Conservation (phyloP, 1,140 invertebrate species). For the Sycophaga agraensis region DNA sequence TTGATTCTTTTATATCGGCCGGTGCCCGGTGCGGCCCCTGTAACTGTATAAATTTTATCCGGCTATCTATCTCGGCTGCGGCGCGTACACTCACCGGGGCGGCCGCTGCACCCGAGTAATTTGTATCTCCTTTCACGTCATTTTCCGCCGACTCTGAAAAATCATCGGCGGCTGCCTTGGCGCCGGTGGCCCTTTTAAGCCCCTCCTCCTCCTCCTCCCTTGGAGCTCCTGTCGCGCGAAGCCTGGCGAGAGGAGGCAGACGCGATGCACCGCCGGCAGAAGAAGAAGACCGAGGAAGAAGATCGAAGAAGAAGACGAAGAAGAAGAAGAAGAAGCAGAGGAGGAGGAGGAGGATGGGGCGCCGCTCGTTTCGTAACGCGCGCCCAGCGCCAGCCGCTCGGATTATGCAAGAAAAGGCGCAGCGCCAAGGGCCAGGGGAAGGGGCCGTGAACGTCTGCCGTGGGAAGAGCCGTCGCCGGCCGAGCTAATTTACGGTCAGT, state of each 20-base stretch:
- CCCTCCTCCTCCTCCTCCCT: not conserved
- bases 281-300: not conserved
- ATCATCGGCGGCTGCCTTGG: slow-evolving; percentile 10
- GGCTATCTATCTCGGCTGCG: not conserved
- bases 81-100: too few species aligned
- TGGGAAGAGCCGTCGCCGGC: not conserved
- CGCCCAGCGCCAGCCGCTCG: not conserved
- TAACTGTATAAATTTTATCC: too few species aligned
- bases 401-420: slow-evolving; percentile 12
- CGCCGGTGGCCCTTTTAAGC: not conserved
- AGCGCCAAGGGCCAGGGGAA: too few species aligned
- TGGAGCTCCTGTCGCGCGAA: too few species aligned
- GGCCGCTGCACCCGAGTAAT: slow-evolving; percentile 2
- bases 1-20: too few species aligned
- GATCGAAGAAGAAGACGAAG: not conserved
- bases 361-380: slow-evolving; percentile 8
- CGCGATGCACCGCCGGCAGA: too few species aligned
- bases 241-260: not conserved
- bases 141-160: slow-evolving; percentile 28
- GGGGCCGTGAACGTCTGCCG: not conserved
- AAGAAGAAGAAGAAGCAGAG: too few species aligned
- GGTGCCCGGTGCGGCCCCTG: too few species aligned
- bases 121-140: slow-evolving; percentile 23
- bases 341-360: not conserved
- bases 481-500: slow-evolving; percentile 11